Evolutionary conservation across 2,113 vertebrate genomes (phyloP).

Genomic region (Proteles cristata): DNA sequence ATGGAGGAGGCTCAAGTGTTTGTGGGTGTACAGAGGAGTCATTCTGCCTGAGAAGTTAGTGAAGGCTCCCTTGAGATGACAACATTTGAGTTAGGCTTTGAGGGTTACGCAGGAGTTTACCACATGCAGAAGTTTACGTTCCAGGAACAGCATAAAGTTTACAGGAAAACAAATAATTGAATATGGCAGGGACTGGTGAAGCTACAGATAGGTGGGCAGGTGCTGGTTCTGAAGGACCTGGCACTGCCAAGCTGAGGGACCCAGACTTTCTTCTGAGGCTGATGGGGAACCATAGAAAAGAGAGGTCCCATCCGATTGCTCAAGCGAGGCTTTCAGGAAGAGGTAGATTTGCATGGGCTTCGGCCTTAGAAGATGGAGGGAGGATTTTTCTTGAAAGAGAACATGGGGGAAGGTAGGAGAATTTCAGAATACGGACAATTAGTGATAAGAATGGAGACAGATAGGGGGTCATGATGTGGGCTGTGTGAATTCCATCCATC

Average conservation of each 20-base stretch:
- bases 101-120: background rate
- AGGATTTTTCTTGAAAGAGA: background rate
- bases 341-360: background rate
- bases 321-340: background rate
- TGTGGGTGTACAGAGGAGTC: background rate
- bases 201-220: background rate
- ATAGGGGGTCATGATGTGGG: background rate
- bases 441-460: background rate
- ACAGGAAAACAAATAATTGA: background rate
- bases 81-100: constrained; percentile 21
- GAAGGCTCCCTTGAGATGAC: background rate
- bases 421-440: background rate
- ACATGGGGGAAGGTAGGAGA: background rate
- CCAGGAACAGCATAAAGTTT: background rate
- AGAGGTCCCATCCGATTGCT: background rate
- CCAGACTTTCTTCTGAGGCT: background rate
- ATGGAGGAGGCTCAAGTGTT: background rate
- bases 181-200: background rate
- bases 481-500: background rate
- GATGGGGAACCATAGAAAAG: background rate
- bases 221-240: background rate
- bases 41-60: background rate
- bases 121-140: background rate
- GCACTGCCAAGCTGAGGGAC: background rate
- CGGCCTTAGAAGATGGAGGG: background rate